Evolutionary conservation across 1,140 invertebrate species (phyloP).

Genomic region (Drosophila prosaltans): DNA sequence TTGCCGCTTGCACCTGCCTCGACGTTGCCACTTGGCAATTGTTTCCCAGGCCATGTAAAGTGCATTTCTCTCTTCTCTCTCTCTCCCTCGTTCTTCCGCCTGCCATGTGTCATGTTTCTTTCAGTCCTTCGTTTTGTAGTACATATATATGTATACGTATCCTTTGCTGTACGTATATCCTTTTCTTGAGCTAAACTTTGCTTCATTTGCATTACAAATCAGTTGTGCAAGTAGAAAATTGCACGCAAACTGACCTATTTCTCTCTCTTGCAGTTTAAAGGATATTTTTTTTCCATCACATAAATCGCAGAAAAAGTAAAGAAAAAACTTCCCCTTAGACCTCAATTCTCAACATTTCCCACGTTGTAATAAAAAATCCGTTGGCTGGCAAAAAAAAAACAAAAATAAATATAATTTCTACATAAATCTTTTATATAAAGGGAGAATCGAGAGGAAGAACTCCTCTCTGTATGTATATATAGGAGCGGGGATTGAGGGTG

Average conservation of each 20-base stretch:
- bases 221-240: conserved; percentile 69
- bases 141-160: conserved; percentile 17
- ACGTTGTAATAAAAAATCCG: conserved; percentile 67
- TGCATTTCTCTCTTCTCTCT: conserved; percentile 20
- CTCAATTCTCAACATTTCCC: conserved; percentile 47
- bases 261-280: conserved; percentile 28
- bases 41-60: conserved; percentile 44
- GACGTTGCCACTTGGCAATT: conserved; percentile 28
- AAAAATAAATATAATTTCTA: conserved; percentile 25
- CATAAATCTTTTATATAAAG: conserved; percentile 18
- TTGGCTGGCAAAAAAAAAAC: conserved; percentile 2
- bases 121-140: background rate
- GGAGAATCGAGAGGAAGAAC: conserved; percentile 9
- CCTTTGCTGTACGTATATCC: conserved; percentile 39
- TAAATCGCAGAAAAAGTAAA: conserved; percentile 53
- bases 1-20: conserved; percentile 41
- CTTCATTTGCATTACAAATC: conserved; percentile 81
- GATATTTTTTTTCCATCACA: conserved; percentile 49
- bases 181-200: conserved; percentile 51
- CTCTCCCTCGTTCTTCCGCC: background rate
- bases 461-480: background rate
- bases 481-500: conserved; percentile 12
- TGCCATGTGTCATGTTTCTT: conserved; percentile 10
- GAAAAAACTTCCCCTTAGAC: conserved; percentile 1
- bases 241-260: conserved; percentile 66